phyloP scores from a whole-genome alignment of 2,888 invertebrate genomes.

The Melieria crassipennis region DNA sequence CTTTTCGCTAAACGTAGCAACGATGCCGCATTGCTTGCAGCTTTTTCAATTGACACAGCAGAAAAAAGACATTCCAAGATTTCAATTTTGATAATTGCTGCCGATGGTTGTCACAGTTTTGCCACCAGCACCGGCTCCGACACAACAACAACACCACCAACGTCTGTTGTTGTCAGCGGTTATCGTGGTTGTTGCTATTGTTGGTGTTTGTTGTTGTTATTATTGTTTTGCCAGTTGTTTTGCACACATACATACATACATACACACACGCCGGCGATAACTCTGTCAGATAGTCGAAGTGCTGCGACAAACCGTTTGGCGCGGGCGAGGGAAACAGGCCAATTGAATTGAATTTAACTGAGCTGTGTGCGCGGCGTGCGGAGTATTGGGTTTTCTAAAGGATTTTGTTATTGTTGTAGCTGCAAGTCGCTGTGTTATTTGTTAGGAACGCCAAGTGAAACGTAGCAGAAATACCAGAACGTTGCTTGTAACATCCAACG shows the following conservation, averaged over 20 bases:
- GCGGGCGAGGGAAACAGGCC: neutral
- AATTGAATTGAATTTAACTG: constrained; percentile 36
- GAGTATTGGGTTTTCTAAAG: neutral
- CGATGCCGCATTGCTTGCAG: neutral
- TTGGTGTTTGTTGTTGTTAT: neutral
- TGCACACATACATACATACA: neutral
- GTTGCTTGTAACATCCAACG: too few relatives aligned
- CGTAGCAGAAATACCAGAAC: neutral
- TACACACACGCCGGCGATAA: neutral
- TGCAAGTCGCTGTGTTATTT: neutral
- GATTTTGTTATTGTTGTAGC: neutral
- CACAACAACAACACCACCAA: constrained; percentile 11
- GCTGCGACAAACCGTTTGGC: neutral
- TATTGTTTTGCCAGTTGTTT: constrained; percentile 2
- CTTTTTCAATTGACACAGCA: constrained; percentile 18
- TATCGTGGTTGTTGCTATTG: neutral
- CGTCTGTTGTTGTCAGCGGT: neutral
- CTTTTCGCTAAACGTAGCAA: neutral
- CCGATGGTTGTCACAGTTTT: constrained; percentile 36
- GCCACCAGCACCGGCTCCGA: constrained; percentile 7
- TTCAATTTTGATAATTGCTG: constrained; percentile 44
- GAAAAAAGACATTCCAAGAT: constrained; percentile 35
- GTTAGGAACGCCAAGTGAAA: constrained; percentile 4
- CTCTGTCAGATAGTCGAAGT: neutral
- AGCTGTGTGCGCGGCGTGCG: constrained; percentile 3